A percentile compares a stretch with the other conserved stretches of the same genome.
Conservation (phyloP, 2,888 invertebrate genomes). For the Tenthredo amoena region DNA sequence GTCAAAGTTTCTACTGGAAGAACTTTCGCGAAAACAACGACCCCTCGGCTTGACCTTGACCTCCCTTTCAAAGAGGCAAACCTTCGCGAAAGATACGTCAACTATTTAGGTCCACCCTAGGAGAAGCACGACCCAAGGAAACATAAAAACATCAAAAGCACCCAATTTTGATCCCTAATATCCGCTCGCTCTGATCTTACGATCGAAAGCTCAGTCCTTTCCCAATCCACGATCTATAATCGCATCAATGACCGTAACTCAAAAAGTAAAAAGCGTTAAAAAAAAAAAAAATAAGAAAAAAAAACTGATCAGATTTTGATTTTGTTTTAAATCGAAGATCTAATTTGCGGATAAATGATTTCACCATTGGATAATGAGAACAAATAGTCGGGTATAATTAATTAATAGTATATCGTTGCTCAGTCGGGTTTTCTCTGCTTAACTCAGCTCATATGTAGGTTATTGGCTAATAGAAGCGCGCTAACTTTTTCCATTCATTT, state of each 20-base stretch:
- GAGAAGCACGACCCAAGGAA: not conserved
- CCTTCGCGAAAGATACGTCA: constrained; percentile 17
- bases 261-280: not conserved
- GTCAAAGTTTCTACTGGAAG: constrained; percentile 29
- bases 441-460: constrained; percentile 57
- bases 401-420: constrained; percentile 7
- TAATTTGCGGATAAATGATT: not conserved
- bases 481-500: constrained; percentile 68
- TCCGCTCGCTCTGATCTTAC: not conserved
- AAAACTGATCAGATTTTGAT: not conserved
- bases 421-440: not conserved
- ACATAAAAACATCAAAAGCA: not conserved
- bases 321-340: not conserved
- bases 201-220: not conserved
- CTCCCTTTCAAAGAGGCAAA: not conserved
- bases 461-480: constrained; percentile 65
- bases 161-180: not conserved
- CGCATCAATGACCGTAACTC: not conserved
- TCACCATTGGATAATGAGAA: not conserved
- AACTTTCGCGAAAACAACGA: constrained; percentile 34
- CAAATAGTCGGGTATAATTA: constrained; percentile 4
- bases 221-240: not conserved
- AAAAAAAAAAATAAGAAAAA: not conserved
- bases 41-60: constrained; percentile 22
- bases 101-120: not conserved